Conservation (phyloP, 2,113 vertebrate species). For the Jaculus jaculus region DNA sequence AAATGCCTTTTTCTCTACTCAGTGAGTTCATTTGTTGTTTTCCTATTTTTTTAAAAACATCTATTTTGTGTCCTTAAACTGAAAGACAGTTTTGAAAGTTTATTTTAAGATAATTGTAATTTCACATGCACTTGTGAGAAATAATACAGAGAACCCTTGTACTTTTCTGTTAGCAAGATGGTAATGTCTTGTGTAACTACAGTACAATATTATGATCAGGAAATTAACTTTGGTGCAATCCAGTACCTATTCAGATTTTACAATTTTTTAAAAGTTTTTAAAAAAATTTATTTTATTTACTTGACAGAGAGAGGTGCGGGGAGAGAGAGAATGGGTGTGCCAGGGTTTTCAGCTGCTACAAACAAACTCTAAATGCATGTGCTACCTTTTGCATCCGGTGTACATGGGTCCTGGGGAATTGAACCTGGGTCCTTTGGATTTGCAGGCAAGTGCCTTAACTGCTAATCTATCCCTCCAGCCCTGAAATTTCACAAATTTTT, state of each 20-base stretch:
- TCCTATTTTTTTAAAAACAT: background rate
- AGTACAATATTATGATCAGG: background rate
- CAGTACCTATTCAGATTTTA: background rate
- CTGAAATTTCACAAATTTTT: background rate
- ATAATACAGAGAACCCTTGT: background rate
- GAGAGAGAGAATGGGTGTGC: no score
- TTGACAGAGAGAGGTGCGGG: no score
- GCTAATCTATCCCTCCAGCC: no score
- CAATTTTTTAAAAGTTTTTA: background rate
- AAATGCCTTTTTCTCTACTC: background rate
- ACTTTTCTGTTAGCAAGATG: background rate
- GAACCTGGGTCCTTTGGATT: no score
- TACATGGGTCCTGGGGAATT: no score
- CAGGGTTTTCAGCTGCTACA: no score
- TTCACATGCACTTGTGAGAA: background rate
- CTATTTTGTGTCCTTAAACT: background rate
- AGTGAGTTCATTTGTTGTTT: background rate
- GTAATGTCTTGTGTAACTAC: background rate
- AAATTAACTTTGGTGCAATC: background rate
- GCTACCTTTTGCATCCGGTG: no score
- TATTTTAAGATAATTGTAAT: background rate
- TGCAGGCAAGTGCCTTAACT: no score
- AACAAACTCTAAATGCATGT: no score
- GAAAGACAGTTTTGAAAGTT: background rate
- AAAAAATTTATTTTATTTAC: no score